Evolutionary conservation across 2,888 invertebrate genomes (phyloP), one percentile per base, ranked within the genome.

Genomic region (Busseola fusca): DNA sequence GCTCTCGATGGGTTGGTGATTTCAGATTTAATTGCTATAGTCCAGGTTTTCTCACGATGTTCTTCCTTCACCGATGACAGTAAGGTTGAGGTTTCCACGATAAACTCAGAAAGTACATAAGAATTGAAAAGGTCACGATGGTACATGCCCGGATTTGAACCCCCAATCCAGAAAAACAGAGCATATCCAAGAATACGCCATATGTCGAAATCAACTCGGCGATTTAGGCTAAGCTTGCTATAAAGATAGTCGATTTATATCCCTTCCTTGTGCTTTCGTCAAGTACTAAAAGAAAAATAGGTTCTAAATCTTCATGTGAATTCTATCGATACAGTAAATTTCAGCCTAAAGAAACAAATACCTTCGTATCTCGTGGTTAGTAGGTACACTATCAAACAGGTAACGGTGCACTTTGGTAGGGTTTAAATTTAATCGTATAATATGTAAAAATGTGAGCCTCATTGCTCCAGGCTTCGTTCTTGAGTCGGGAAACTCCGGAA

Each of bases 361-460:
- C 64, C 30, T 52, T n/a, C 7, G 27, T 57, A 60, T 65, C 50
- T 52, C 7, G 34, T 25, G 37, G 50, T 48, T 52, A 56, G 14
- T n/a, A n/a, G n/a, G n/a, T 62, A 30, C 37, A 25, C 59, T 65
- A 76, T 76, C 56, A 76, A 62, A 71, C 50, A 21, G 50, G 52
- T 30, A 40, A 56, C 64, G 18, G 45, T 62, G 62, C 21, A 30
- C 21, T 40, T 34, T 5, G 21, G 40, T 1, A 30, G 5, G 30
- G 52, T 34, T 45, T 45, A 50, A 45, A 64, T 37, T 52, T 37
- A 30, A 72, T 59, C 54, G 9, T 52, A 14, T 54, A 14, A 40
- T 30, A 10, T n/a, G 25, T 62, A 30, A 12, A 62, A 56, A 72
- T 25, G 30, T 62, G 30, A 70, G 21, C 14, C 18, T 45, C 14